Evolutionary conservation across 2,797 vertebrate species (phyloP), one percentile per base, ranked within the genome.

Genomic region (Fistularia tabacaria): DNA sequence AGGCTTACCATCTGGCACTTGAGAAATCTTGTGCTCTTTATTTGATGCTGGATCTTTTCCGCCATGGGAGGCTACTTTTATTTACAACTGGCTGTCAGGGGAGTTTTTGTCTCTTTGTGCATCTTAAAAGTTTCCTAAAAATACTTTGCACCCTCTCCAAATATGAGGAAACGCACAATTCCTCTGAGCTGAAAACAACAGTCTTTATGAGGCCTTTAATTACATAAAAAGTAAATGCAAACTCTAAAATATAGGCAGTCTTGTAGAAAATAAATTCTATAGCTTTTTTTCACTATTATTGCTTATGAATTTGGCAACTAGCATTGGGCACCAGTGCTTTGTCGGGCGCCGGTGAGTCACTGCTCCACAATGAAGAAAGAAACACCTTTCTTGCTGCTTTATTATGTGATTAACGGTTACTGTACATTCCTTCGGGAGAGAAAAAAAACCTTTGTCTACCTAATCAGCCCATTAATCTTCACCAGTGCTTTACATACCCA

Each of bases 41-140:
- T 88, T 84, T 88, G 81, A 89, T 82, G 79, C 77, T 61, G 69
- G 77, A 65, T 83, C 51, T 59, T 77, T 76, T 73, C 61, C 55
- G 54, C 71, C 57, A 71, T 66, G 44, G 49, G 73, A 82, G 69
- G 65, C 66, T 76, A 73, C 72, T 88, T 85, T 79, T 88, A 85
- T 88, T 85, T 87, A 81, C 80, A 77, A 74, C 72, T 69, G 68
- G 56, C 77, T 80, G 74, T 84, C 83, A 78, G 59, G 81, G 70
- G 79, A 86, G 58, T 61, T 76, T 54, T 68, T 63, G 66, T 69
- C 66, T 77, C 65, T 78, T 73, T 73, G 56, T 66, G 55, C 66
- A 52, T 80, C 68, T 84, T 84, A 69, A 70, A 72, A 79, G 66
- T 64, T 67, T 9, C 39, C 69, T 82, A 81, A 76, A 85, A 88